Evolutionary conservation across 2,888 invertebrate species (phyloP).

Genomic region (Dicyrtomina minuta): DNA sequence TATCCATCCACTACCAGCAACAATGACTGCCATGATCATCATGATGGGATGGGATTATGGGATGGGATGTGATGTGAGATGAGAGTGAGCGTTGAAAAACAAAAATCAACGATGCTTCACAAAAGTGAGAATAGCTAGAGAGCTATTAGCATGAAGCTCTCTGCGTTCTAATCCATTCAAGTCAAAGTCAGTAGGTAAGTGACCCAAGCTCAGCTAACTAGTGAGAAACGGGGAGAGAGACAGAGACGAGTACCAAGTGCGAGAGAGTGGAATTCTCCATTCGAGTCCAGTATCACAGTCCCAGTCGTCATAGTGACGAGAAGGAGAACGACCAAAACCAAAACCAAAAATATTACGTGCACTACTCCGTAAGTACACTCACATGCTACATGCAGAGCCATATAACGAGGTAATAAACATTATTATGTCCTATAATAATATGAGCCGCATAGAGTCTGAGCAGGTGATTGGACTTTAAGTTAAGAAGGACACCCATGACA

Average conservation of each 20-base stretch:
- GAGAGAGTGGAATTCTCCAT: no score
- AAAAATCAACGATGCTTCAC: conserved; percentile 29
- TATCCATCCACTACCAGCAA: not conserved
- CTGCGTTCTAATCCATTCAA: conserved; percentile 27
- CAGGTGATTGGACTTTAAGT: conserved; percentile 45
- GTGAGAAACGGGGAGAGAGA: conserved; percentile 9
- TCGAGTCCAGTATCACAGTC: no score
- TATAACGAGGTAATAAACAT: no score
- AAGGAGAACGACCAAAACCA: no score
- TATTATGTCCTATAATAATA: no score
- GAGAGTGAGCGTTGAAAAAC: conserved; percentile 17
- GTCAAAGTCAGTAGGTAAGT: conserved; percentile 47
- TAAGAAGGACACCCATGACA: conserved; percentile 34
- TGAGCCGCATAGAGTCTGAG: not conserved
- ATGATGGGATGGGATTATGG: not conserved
- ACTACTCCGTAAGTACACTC: no score
- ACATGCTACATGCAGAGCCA: no score
- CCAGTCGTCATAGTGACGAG: no score
- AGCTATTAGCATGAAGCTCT: conserved; percentile 19
- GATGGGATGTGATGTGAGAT: not conserved
- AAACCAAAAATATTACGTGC: no score
- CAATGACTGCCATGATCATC: not conserved
- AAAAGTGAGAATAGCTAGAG: not conserved
- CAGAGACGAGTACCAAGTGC: not conserved
- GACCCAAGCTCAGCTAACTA: conserved; percentile 30